A percentile compares a stretch with the other conserved stretches of the same genome.
phyloP scores from a whole-genome alignment of 2,113 vertebrate species.

The Pteruthius melanotis region DNA sequence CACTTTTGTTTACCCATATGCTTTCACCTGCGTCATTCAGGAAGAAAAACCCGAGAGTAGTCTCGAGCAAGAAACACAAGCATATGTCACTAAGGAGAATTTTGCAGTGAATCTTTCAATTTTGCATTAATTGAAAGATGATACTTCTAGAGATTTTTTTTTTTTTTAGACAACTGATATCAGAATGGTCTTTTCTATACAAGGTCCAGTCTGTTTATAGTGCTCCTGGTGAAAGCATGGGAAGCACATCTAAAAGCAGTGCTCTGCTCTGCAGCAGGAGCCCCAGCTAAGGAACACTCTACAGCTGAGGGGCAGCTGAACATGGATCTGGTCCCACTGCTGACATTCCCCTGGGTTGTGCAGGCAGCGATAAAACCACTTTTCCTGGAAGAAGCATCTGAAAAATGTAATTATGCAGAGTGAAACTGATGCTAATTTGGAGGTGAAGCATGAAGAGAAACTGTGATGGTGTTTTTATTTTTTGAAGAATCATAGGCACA shows the following conservation, averaged over 20 bases:
- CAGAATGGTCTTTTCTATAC: background rate
- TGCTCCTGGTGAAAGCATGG: background rate
- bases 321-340: background rate
- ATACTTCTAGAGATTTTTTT: background rate
- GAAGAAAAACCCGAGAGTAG: background rate
- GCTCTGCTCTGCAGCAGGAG: background rate
- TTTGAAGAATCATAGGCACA: background rate
- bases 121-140: background rate
- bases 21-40: background rate
- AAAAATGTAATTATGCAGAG: background rate
- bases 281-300: background rate
- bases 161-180: background rate
- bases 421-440: constrained; percentile 5
- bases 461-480: background rate
- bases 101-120: too few species aligned
- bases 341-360: background rate
- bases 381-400: background rate
- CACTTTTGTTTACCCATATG: background rate
- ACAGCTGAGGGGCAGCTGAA: background rate
- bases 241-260: background rate
- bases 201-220: background rate
- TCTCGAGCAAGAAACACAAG: background rate
- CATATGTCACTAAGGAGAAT: background rate
- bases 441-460: constrained; percentile 16
- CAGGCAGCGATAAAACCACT: background rate